These are phyloP conservation scores for Danionella cerebrum DNA, from an alignment of 2,113 vertebrate species.

Conservation along the genomic window DNA sequence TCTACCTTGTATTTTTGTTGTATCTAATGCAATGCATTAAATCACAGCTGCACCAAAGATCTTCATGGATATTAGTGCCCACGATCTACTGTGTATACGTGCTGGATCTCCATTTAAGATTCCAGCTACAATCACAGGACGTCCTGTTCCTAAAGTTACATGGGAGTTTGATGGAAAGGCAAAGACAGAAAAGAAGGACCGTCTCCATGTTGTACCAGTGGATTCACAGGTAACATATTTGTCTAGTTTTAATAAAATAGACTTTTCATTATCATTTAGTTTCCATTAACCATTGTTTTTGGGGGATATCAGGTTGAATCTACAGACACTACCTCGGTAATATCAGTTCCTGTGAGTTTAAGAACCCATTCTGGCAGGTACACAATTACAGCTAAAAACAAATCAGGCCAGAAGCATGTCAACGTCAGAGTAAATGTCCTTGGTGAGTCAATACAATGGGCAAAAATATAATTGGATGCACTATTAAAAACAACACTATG, in stretches of 20 bases:
- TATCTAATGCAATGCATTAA: slow-evolving; percentile 6
- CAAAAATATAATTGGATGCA: too few species aligned
- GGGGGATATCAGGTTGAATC: slow-evolving; percentile 71
- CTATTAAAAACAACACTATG: background rate
- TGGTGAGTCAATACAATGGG: slow-evolving; percentile 59
- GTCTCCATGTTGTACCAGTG: slow-evolving; percentile 82
- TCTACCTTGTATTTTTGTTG: background rate
- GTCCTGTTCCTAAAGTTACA: slow-evolving; percentile 84
- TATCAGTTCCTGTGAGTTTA: slow-evolving; percentile 76
- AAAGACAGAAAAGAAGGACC: slow-evolving; percentile 81
- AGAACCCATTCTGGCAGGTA: slow-evolving; percentile 90
- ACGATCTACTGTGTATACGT: slow-evolving; percentile 76
- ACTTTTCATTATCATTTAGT: background rate
- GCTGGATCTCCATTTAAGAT: slow-evolving; percentile 87
- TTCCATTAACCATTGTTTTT: background rate
- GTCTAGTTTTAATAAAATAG: background rate
- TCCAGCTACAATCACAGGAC: slow-evolving; percentile 80
- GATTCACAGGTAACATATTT: slow-evolving; percentile 60
- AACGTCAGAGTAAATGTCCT: slow-evolving; percentile 88
- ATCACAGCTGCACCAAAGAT: slow-evolving; percentile 79
- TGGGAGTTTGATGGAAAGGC: slow-evolving; percentile 96
- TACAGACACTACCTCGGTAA: slow-evolving; percentile 77
- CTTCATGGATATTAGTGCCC: slow-evolving; percentile 74
- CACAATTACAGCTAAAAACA: slow-evolving; percentile 94
- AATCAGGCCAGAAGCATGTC: slow-evolving; percentile 91